These are phyloP conservation scores for Epizoanthus rinbou DNA, from an alignment of 92 coral and sea anemone species.

Conservation along the genomic window DNA sequence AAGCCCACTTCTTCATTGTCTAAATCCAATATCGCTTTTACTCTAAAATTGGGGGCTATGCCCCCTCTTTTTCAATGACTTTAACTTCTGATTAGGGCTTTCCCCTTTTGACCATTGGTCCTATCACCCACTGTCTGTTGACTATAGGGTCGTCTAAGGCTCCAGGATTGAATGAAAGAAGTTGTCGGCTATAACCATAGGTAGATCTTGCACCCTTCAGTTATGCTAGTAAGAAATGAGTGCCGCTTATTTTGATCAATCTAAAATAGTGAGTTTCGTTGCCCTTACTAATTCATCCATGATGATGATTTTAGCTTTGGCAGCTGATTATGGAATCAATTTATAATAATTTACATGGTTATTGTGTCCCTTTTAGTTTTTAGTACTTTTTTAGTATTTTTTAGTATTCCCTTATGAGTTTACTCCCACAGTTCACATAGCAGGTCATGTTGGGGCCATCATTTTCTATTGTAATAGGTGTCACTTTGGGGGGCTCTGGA, in stretches of 20 bases:
- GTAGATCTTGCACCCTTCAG: too few species aligned
- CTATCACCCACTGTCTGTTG: conserved; percentile 83
- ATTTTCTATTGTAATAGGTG: conserved; percentile 71
- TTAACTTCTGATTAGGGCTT: conserved; percentile 92
- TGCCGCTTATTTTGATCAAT: conserved; percentile 69
- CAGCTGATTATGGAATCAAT: conserved; percentile 66
- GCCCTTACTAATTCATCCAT: conserved; percentile 78
- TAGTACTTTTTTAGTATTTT: conserved; percentile 72
- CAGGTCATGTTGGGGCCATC: conserved; percentile 66
- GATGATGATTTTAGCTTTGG: conserved; percentile 77
- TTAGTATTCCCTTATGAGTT: conserved; percentile 82
- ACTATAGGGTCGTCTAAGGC: too few species aligned
- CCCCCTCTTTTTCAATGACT: conserved; percentile 58
- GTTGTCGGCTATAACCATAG: too few species aligned
- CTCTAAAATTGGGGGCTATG: conserved; percentile 44
- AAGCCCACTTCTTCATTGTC: conserved; percentile 90
- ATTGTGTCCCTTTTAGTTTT: conserved; percentile 74
- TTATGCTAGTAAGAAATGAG: too few species aligned
- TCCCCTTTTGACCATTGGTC: conserved; percentile 80
- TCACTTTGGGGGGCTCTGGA: conserved; percentile 55
- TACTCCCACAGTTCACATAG: conserved; percentile 75
- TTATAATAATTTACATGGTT: conserved; percentile 68
- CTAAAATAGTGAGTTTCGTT: conserved; percentile 72
- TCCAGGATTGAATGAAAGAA: too few species aligned
- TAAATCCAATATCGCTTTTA: conserved; percentile 73